These are phyloP conservation scores for Dreissena polymorpha DNA, from an alignment of 1,140 invertebrate species.

Conservation along the genomic window DNA sequence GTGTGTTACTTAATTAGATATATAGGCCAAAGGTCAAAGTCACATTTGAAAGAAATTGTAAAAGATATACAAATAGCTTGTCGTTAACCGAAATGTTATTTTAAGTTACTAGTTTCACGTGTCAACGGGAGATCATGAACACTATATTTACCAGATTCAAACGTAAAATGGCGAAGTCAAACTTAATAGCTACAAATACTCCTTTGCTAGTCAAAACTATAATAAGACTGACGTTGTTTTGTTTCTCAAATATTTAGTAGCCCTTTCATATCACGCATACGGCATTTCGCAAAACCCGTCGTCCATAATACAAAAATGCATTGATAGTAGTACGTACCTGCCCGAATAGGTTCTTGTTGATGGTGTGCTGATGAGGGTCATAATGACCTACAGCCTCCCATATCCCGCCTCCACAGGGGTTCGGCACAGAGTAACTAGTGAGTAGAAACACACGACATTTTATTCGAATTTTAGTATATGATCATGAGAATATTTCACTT, in stretches of 20 bases:
- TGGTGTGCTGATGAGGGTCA: background rate
- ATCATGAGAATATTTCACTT: too few species aligned
- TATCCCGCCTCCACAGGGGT: constrained; percentile 13
- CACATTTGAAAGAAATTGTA: too few species aligned
- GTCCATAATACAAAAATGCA: background rate
- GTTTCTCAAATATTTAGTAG: background rate
- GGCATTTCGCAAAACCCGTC: background rate
- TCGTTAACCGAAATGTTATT: too few species aligned
- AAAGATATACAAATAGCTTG: too few species aligned
- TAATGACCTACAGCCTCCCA: constrained; percentile 10
- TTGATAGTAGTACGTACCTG: background rate
- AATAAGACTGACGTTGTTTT: background rate
- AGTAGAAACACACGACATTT: background rate
- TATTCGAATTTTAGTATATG: too few species aligned
- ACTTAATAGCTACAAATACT: background rate
- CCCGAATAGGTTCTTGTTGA: background rate
- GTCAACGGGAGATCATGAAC: too few species aligned
- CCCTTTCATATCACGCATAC: background rate
- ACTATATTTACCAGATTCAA: too few species aligned
- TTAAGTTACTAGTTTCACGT: too few species aligned
- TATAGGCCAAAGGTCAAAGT: too few species aligned
- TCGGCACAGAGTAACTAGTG: background rate
- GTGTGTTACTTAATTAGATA: too few species aligned
- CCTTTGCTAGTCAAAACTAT: background rate
- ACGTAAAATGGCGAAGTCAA: background rate